Base-by-base conservation (phyloP, 2,888 invertebrate genomes). In the Leptinotarsa juncta region DNA sequence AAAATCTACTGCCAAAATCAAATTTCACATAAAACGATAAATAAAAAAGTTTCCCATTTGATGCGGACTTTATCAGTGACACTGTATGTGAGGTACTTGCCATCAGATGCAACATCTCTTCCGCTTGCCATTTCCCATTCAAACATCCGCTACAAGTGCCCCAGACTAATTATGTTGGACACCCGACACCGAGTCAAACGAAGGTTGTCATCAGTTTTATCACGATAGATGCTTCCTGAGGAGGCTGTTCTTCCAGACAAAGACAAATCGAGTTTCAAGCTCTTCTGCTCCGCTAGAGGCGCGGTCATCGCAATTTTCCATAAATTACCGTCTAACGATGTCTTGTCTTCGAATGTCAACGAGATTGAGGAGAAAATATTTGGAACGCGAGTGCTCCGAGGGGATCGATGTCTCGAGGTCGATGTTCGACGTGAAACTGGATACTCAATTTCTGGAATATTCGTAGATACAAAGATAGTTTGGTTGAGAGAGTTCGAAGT, bases 201-300 rank as follows among this genome's bases (percentile, higher is more conserved):
- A 48, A 55, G 57, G 69, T 69, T 57, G 69, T 57, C 68, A 51
- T 26, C 32, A 68, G 55, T 55, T 68, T 60, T n/a, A 69, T 69
- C 57, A 57, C 57, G 57, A 69, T 69, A 60, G 69, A 57, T 69
- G 18, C 14, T 53, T 49, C 48, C 18, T 5, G 57, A n/a, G 42
- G 2, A 57, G 18, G 10, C 18, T 42, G 48, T 48, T 60, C 23
- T 48, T 48, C 60, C 65, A 65, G 69, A 73, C 73, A 69, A 73
- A 65, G 73, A 73, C 73, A 57, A 50, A 73, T 73, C 65, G 73
- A 49, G 70, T 73, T 73, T 73, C 70, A 60, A 73, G 66, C 73
- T 70, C 53, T 60, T 62, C 65, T 73, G 65, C 53, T 57, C 18
- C 57, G 65, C 57, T 65, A 70, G 65, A 49, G 65, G 20, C 53